phyloP scores from a whole-genome alignment of 2,113 vertebrate genomes.

The Dendrocopos noguchii region DNA sequence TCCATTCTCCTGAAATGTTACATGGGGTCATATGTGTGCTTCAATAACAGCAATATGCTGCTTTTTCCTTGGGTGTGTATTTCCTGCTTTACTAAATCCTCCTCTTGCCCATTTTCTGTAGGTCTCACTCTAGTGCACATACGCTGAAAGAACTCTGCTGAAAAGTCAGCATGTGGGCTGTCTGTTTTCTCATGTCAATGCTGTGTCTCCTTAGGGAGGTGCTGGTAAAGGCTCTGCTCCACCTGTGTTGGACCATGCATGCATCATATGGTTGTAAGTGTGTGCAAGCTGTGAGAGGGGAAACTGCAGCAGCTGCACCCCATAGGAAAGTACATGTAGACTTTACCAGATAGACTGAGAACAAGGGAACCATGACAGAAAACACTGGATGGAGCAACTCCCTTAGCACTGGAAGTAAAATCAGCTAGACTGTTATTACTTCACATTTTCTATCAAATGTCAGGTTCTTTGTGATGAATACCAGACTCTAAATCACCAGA shows the following conservation, averaged over 20 bases:
- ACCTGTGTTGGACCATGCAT: fast-evolving
- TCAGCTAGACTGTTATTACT: not conserved
- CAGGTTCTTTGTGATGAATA: not conserved
- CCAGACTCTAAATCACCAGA: not conserved
- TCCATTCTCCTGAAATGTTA: not conserved
- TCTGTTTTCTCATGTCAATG: not conserved
- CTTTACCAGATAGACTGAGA: not conserved
- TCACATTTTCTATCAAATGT: not conserved
- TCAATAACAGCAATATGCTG: not conserved
- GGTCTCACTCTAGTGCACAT: not conserved
- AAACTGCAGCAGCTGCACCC: not conserved
- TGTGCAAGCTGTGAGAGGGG: fast-evolving
- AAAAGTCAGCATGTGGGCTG: not conserved
- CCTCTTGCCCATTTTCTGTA: fast-evolving
- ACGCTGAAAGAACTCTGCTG: not conserved
- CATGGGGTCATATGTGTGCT: not conserved
- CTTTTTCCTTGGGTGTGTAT: fast-evolving
- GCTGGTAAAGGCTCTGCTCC: not conserved
- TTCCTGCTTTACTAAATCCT: not conserved
- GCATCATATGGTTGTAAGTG: fast-evolving
- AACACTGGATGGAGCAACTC: not conserved
- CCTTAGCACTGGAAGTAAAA: not conserved
- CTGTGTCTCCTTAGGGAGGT: not conserved
- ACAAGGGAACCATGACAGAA: not conserved
- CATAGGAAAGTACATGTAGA: fast-evolving